A percentile compares a stretch with the other conserved stretches of the same genome.
These are phyloP conservation scores for Nycticryphes semicollaris DNA, from an alignment of 2,113 vertebrate species.

Conservation along the genomic window DNA sequence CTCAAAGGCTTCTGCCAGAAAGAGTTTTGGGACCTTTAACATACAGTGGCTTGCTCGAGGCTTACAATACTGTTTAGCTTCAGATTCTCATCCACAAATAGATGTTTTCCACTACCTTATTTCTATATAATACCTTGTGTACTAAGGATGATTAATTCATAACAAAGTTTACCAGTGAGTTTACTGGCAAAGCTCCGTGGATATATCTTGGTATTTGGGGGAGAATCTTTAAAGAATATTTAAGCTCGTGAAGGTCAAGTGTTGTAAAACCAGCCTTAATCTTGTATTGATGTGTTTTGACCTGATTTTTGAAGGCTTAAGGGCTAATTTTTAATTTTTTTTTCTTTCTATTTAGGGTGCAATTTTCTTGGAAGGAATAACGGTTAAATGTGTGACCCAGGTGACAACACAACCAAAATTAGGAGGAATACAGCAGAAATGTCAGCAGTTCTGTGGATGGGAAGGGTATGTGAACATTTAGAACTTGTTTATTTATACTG, in stretches of 20 bases:
- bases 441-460: slow-evolving; percentile 94
- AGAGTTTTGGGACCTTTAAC: background rate
- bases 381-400: slow-evolving; percentile 91
- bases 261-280: background rate
- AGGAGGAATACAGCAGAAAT: slow-evolving; percentile 89
- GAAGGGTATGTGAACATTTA: slow-evolving; percentile 82
- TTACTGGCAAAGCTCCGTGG: background rate
- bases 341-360: slow-evolving; percentile 80
- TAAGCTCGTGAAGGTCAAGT: background rate
- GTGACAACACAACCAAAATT: slow-evolving; percentile 91
- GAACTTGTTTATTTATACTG: background rate
- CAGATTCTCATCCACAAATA: background rate
- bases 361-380: slow-evolving; percentile 92
- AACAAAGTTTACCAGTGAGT: background rate
- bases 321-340: background rate
- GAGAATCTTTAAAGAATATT: background rate
- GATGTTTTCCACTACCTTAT: background rate
- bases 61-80: background rate
- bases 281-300: background rate
- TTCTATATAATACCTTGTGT: background rate
- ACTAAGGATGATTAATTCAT: background rate
- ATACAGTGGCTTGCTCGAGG: background rate
- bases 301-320: background rate
- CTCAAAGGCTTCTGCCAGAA: background rate
- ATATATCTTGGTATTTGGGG: background rate